These are phyloP conservation scores for Abrostola triplasia DNA, from an alignment of 2,888 invertebrate genomes.

Conservation along the genomic window DNA sequence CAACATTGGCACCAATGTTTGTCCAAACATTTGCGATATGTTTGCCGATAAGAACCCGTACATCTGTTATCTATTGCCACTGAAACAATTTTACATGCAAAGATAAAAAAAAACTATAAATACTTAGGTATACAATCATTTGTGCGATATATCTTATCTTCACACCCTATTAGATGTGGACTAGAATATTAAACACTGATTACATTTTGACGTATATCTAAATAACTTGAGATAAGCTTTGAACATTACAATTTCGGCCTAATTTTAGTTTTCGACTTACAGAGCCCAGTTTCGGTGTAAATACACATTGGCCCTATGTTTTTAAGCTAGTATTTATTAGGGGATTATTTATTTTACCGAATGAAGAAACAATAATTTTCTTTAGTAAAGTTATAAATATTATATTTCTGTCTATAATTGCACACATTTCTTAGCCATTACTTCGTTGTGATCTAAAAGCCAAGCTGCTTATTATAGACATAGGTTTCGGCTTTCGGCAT, in stretches of 20 bases:
- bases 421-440: too few relatives aligned
- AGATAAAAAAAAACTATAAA: conserved; percentile 63
- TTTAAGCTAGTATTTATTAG: too few relatives aligned
- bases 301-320: too few relatives aligned
- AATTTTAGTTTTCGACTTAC: too few relatives aligned
- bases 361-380: too few relatives aligned
- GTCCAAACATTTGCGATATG: conserved; percentile 48
- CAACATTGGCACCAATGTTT: conserved; percentile 31
- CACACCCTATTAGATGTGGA: conserved; percentile 16
- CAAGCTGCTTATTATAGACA: too few relatives aligned
- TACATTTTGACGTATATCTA: neutral
- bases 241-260: conserved; percentile 3
- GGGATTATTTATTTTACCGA: too few relatives aligned
- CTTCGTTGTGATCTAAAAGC: too few relatives aligned
- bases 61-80: conserved; percentile 68
- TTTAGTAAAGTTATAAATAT: too few relatives aligned
- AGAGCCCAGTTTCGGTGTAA: too few relatives aligned
- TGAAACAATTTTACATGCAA: conserved; percentile 67
- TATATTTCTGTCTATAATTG: too few relatives aligned
- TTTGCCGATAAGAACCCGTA: conserved; percentile 64
- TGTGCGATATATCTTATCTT: conserved; percentile 38
- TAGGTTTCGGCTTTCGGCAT: too few relatives aligned
- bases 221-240: neutral
- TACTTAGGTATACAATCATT: conserved; percentile 35
- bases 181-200: conserved; percentile 25